Conservation (phyloP, 1,140 invertebrate species). For the Cepaea nemoralis region DNA sequence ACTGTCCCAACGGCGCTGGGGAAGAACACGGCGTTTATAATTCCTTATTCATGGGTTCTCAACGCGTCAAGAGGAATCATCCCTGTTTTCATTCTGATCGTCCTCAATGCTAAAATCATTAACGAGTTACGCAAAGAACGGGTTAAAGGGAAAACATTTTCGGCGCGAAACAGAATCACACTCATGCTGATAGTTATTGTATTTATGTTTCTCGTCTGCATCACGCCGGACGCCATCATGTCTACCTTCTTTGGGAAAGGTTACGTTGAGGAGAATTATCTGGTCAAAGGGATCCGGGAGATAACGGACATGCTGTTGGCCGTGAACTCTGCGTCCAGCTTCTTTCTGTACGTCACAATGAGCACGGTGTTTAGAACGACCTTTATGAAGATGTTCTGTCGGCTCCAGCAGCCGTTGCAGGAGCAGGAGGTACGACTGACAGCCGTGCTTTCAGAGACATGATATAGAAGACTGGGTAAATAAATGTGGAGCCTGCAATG, state of each 20-base stretch:
- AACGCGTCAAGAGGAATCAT: slow-evolving; percentile 79
- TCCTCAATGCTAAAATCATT: slow-evolving; percentile 79
- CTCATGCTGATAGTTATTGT: slow-evolving; percentile 83
- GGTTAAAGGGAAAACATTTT: slow-evolving; percentile 62
- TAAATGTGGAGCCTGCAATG: too few species aligned
- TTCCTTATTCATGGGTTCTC: slow-evolving; percentile 79
- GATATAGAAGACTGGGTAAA: too few species aligned
- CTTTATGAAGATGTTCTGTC: slow-evolving; percentile 47
- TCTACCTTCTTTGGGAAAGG: slow-evolving; percentile 72
- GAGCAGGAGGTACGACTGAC: background rate
- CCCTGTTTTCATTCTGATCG: slow-evolving; percentile 70
- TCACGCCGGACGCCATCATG: slow-evolving; percentile 80
- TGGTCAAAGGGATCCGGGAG: slow-evolving; percentile 78
- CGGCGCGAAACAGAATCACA: slow-evolving; percentile 76
- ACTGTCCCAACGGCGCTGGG: slow-evolving; percentile 61
- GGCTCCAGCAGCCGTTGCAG: background rate
- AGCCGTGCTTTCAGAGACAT: background rate
- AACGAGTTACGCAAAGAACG: slow-evolving; percentile 75
- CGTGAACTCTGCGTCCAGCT: slow-evolving; percentile 83
- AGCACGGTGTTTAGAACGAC: slow-evolving; percentile 78
- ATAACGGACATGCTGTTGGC: slow-evolving; percentile 83
- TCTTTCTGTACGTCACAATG: slow-evolving; percentile 83
- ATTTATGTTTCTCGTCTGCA: slow-evolving; percentile 82
- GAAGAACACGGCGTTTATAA: slow-evolving; percentile 75
- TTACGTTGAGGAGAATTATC: slow-evolving; percentile 68